Evolutionary conservation across 2,888 invertebrate species (phyloP).

Genomic region (Saturnia japonica): DNA sequence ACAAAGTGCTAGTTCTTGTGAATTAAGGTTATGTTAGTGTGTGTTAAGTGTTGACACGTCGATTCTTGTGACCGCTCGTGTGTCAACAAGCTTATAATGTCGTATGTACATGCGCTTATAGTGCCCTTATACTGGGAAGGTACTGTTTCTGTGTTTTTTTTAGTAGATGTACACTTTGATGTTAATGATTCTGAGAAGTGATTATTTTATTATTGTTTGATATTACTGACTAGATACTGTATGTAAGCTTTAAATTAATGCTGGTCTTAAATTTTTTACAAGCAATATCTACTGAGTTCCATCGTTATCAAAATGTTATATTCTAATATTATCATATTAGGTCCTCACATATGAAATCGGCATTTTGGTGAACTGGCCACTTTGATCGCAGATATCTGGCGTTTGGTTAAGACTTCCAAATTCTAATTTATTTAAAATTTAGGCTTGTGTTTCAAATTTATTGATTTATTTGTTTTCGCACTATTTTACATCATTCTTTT

Average conservation of each 20-base stretch:
- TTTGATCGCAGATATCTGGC: no score
- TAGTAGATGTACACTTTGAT: conserved; percentile 9
- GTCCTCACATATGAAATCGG: no score
- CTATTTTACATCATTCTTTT: no score
- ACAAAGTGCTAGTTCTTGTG: conserved; percentile 52
- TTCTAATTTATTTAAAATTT: no score
- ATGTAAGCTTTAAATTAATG: not conserved
- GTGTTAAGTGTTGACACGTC: conserved; percentile 50
- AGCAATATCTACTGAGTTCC: no score
- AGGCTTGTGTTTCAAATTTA: no score
- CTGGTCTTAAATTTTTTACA: not conserved
- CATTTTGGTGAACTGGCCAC: no score
- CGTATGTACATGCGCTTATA: conserved; percentile 22
- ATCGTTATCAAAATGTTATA: no score
- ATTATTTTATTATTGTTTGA: not conserved
- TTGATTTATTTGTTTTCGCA: no score
- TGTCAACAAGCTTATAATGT: conserved; percentile 46
- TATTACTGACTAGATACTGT: not conserved
- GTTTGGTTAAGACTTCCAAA: no score
- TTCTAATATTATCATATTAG: no score
- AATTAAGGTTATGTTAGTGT: conserved; percentile 44
- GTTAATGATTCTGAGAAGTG: not conserved
- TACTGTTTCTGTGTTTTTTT: conserved; percentile 27
- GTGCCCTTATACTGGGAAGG: conserved; percentile 30
- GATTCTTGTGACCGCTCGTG: conserved; percentile 46